phyloP scores from a whole-genome alignment of 2,888 invertebrate genomes.

The Plebejus melissa region DNA sequence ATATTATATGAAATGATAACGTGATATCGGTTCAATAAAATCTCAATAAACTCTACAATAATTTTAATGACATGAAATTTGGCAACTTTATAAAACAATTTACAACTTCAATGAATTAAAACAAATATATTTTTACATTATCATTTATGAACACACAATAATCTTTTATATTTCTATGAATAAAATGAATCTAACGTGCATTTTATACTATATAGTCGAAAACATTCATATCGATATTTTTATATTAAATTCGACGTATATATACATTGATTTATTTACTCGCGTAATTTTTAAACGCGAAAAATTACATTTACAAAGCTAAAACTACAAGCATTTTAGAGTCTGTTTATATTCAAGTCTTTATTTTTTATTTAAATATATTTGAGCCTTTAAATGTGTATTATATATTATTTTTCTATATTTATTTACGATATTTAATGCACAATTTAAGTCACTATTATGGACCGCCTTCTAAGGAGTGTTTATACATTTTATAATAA shows the following conservation, averaged over 20 bases:
- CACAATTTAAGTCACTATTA: conserved; percentile 77
- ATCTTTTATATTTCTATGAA: conserved; percentile 28
- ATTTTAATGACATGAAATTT: conserved; percentile 27
- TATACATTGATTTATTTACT: conserved; percentile 29
- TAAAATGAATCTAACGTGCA: conserved; percentile 38
- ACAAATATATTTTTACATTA: conserved; percentile 20
- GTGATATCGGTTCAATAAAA: conserved; percentile 20
- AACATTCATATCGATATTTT: conserved; percentile 31
- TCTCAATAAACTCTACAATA: conserved; percentile 25
- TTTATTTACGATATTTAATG: conserved; percentile 68
- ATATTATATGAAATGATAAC: conserved; percentile 51
- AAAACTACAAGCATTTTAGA: conserved; percentile 66
- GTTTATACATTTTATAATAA: conserved; percentile 28
- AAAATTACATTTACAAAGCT: conserved; percentile 54
- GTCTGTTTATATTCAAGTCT: conserved; percentile 70
- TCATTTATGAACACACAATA: conserved; percentile 17
- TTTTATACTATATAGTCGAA: conserved; percentile 33
- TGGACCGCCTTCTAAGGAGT: conserved; percentile 75
- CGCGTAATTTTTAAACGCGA: conserved; percentile 32
- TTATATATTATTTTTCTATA: conserved; percentile 53
- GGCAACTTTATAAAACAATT: conserved; percentile 28
- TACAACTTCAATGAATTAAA: conserved; percentile 15
- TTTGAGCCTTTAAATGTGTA: conserved; percentile 72
- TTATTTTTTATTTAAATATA: conserved; percentile 66
- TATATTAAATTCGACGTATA: conserved; percentile 36